Percentiles rank a stretch among this genome's conserved stretches.
phyloP scores from a whole-genome alignment of 2,888 invertebrate genomes.

The Spisula solida region DNA sequence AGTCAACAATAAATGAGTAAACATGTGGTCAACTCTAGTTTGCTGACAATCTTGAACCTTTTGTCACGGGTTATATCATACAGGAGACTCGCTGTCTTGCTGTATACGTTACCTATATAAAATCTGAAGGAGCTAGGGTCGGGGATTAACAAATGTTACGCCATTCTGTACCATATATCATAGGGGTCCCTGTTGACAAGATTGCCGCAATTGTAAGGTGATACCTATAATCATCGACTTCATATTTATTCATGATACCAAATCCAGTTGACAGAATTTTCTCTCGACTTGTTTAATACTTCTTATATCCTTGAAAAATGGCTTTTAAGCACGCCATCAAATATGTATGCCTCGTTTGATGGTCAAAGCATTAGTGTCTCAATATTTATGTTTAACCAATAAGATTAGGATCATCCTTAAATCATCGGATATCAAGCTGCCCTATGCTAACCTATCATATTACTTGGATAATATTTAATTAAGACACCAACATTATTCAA shows the following conservation, averaged over 20 bases:
- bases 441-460: conserved; percentile 1
- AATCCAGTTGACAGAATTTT: conserved; percentile 49
- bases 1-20: conserved; percentile 48
- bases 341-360: conserved; percentile 1
- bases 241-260: conserved; percentile 58
- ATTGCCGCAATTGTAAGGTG: conserved; percentile 58
- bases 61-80: conserved; percentile 50
- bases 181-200: conserved; percentile 45
- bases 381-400: conserved; percentile 13
- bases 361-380: conserved; percentile 8
- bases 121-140: neutral
- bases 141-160: conserved; percentile 38
- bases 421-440: neutral
- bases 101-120: conserved; percentile 13
- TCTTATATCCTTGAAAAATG: conserved; percentile 21
- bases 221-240: conserved; percentile 54
- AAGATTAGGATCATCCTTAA: neutral
- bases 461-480: conserved; percentile 25
- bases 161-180: conserved; percentile 42
- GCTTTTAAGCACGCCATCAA: conserved; percentile 19
- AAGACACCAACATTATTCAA: conserved; percentile 2
- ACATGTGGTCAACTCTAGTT: conserved; percentile 52
- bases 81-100: conserved; percentile 23
- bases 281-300: neutral
- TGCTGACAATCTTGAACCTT: conserved; percentile 40